These are phyloP conservation scores for Mimumesa dahlbomi DNA, from an alignment of 2,888 invertebrate species.

Conservation along the genomic window DNA sequence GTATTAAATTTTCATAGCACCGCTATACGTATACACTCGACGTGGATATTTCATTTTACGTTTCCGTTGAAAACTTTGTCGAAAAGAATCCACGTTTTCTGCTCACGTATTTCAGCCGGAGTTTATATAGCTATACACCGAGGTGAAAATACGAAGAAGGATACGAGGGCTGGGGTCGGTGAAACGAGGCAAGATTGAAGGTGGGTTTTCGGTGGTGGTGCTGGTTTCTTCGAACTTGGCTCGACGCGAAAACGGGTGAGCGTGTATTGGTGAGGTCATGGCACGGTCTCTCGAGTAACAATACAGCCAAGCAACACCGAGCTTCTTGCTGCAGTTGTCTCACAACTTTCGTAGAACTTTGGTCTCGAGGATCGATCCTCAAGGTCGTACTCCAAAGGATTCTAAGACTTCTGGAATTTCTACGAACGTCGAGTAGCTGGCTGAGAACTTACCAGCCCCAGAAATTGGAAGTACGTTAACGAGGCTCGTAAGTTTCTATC, in stretches of 20 bases:
- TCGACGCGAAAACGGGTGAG: constrained; percentile 17
- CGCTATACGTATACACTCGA: too few relatives aligned
- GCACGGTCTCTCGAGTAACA: constrained; percentile 36
- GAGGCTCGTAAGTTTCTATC: constrained; percentile 10
- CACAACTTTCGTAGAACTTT: constrained; percentile 59
- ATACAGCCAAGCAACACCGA: constrained; percentile 30
- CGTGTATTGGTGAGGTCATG: constrained; percentile 51
- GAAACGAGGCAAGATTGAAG: constrained; percentile 13
- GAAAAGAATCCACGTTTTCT: not conserved
- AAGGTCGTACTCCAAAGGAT: constrained; percentile 50
- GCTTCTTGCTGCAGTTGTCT: constrained; percentile 43
- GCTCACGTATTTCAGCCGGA: not conserved
- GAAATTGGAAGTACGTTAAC: constrained; percentile 29
- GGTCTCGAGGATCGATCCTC: constrained; percentile 45
- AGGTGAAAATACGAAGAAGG: constrained; percentile 8
- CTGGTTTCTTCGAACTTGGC: constrained; percentile 33
- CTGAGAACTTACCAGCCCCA: not conserved
- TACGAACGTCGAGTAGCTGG: constrained; percentile 1
- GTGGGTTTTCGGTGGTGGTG: constrained; percentile 8
- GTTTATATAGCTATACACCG: not conserved
- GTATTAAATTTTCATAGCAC: too few relatives aligned
- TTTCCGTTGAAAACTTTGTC: too few relatives aligned
- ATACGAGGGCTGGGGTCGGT: not conserved
- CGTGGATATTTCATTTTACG: not conserved
- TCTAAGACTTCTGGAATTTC: constrained; percentile 41